phyloP scores from a whole-genome alignment of 2,888 invertebrate genomes.

The Dilophus febrilis region DNA sequence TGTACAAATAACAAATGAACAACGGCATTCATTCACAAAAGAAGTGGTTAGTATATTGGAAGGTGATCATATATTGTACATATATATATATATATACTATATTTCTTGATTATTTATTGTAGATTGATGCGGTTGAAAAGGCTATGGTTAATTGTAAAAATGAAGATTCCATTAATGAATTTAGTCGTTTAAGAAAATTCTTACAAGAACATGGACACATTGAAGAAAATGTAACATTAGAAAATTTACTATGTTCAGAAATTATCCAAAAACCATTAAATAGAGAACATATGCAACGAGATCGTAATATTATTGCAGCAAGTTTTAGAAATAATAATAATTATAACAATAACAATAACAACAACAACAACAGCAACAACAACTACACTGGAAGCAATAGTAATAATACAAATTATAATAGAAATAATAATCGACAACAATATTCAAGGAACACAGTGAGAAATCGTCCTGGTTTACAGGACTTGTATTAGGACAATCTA shows the following conservation, averaged over 20 bases:
- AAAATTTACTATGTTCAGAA: slow-evolving; percentile 10
- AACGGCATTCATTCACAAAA: slow-evolving; percentile 40
- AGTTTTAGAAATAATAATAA: slow-evolving; percentile 6
- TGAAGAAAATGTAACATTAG: slow-evolving; percentile 7
- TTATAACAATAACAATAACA: not conserved
- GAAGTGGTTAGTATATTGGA: slow-evolving; percentile 46
- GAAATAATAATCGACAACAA: too few relatives aligned
- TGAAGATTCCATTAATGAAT: slow-evolving; percentile 37
- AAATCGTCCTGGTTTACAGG: slow-evolving; percentile 7
- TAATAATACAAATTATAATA: too few relatives aligned
- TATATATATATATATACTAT: slow-evolving; percentile 4
- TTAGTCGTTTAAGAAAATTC: slow-evolving; percentile 36
- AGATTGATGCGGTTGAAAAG: slow-evolving; percentile 32
- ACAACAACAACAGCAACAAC: not conserved
- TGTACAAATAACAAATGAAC: slow-evolving; percentile 17
- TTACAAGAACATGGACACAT: slow-evolving; percentile 27
- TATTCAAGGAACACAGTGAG: not conserved
- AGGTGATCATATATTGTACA: slow-evolving; percentile 2
- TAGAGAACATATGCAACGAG: slow-evolving; percentile 5
- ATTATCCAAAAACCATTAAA: slow-evolving; percentile 6
- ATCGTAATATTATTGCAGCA: slow-evolving; percentile 6
- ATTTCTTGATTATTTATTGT: too few relatives aligned
- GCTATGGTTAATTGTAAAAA: slow-evolving; percentile 33
- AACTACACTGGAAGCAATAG: not conserved
- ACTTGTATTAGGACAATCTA: slow-evolving; percentile 9